These are phyloP conservation scores for Rhizoglyphus robini DNA, from an alignment of 1,140 invertebrate genomes.

Conservation along the genomic window DNA sequence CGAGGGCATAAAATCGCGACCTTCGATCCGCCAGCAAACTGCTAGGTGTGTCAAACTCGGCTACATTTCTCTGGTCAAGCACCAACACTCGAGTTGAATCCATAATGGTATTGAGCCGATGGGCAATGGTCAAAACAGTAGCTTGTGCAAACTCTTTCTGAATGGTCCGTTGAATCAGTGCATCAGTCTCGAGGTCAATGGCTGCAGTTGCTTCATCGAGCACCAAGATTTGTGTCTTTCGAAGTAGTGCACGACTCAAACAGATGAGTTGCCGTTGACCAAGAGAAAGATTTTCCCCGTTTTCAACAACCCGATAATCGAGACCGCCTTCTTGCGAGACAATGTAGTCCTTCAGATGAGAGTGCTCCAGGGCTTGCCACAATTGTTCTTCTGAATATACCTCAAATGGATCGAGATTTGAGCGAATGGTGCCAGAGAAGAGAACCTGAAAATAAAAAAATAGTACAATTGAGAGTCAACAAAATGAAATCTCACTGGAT, in stretches of 20 bases:
- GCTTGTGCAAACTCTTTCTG: constrained; percentile 42
- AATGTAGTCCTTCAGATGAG: constrained; percentile 26
- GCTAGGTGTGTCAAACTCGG: constrained; percentile 35
- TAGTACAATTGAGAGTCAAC: too few relatives aligned
- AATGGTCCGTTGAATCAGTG: constrained; percentile 26
- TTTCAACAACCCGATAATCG: constrained; percentile 19
- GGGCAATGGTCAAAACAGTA: constrained; percentile 50
- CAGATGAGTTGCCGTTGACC: constrained; percentile 42
- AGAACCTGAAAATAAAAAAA: too few relatives aligned
- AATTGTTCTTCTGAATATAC: constrained; percentile 23
- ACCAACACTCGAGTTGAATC: constrained; percentile 30
- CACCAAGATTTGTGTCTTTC: constrained; percentile 39
- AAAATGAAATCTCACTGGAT: too few relatives aligned
- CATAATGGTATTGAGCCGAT: constrained; percentile 40
- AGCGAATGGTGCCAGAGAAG: constrained; percentile 42
- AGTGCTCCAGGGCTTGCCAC: constrained; percentile 25
- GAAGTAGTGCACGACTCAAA: constrained; percentile 43
- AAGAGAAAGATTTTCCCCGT: constrained; percentile 29
- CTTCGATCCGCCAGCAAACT: constrained; percentile 31
- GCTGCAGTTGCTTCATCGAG: constrained; percentile 51
- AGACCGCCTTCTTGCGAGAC: constrained; percentile 16
- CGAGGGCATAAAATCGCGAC: constrained; percentile 32
- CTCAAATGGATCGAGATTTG: constrained; percentile 29
- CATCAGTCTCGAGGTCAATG: constrained; percentile 31
- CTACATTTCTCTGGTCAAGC: constrained; percentile 35